Evolutionary conservation across 2,797 vertebrate genomes (phyloP).

Genomic region (Chelonia mydas): DNA sequence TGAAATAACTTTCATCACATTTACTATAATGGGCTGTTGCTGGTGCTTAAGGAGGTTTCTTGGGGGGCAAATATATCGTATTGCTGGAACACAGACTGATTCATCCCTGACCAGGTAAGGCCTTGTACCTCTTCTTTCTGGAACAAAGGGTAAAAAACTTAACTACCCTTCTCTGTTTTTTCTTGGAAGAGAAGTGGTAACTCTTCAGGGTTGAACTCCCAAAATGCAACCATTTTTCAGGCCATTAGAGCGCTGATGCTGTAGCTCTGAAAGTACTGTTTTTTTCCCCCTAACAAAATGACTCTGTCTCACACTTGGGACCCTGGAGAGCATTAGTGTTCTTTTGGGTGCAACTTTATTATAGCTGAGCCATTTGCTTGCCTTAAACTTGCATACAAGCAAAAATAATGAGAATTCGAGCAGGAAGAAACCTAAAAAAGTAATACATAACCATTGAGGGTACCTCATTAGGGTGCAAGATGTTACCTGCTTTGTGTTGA

Average conservation of each 20-base stretch:
- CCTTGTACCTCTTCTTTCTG: not conserved
- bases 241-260: not conserved
- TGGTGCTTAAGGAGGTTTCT: not conserved
- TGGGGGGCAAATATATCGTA: not conserved
- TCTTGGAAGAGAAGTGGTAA: not conserved
- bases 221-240: not conserved
- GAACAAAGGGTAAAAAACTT: not conserved
- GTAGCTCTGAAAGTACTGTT: not conserved
- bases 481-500: not conserved
- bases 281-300: not conserved
- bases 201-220: not conserved
- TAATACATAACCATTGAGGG: not conserved
- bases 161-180: not conserved
- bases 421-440: not conserved
- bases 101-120: not conserved
- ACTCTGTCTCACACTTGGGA: not conserved
- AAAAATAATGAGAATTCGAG: not conserved
- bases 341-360: not conserved
- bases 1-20: not conserved
- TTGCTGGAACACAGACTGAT: not conserved
- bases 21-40: not conserved
- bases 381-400: not conserved
- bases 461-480: not conserved
- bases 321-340: not conserved
- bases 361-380: not conserved